Conservation (phyloP, 2,888 invertebrate species). For the Theretra japonica region DNA sequence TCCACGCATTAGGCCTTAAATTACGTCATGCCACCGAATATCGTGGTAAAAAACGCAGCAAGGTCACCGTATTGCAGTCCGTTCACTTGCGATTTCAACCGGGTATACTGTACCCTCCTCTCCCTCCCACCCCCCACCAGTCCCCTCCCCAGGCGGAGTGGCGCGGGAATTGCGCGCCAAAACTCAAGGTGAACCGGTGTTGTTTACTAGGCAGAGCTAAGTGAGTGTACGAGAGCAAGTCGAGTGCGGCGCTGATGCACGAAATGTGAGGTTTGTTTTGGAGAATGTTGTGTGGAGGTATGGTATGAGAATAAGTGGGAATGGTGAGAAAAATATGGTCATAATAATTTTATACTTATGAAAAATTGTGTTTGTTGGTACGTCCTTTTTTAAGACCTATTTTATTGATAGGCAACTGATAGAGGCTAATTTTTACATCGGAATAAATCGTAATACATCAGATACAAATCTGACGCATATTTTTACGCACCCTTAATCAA, state of each 20-base stretch:
- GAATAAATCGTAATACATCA: no score
- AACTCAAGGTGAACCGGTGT: slow-evolving; percentile 77
- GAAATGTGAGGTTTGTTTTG: neutral
- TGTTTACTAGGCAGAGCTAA: slow-evolving; percentile 44
- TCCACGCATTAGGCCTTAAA: slow-evolving; percentile 39
- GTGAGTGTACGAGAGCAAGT: neutral
- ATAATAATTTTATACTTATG: no score
- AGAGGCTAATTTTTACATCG: no score
- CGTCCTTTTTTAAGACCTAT: no score
- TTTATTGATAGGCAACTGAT: no score
- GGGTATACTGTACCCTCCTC: slow-evolving; percentile 52
- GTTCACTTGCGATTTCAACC: slow-evolving; percentile 80
- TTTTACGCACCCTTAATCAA: no score
- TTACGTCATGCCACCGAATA: slow-evolving; percentile 75
- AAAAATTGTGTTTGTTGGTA: no score
- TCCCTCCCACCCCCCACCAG: neutral
- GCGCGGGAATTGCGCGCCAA: slow-evolving; percentile 58
- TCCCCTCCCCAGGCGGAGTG: slow-evolving; percentile 27
- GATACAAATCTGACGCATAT: no score
- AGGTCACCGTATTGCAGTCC: slow-evolving; percentile 72
- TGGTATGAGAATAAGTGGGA: neutral
- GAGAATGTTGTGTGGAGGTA: neutral
- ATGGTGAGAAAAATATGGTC: neutral
- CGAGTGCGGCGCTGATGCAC: neutral
- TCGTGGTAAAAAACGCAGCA: slow-evolving; percentile 70